Evolutionary conservation across 2,888 invertebrate genomes (phyloP).

Genomic region (Autographa gamma): DNA sequence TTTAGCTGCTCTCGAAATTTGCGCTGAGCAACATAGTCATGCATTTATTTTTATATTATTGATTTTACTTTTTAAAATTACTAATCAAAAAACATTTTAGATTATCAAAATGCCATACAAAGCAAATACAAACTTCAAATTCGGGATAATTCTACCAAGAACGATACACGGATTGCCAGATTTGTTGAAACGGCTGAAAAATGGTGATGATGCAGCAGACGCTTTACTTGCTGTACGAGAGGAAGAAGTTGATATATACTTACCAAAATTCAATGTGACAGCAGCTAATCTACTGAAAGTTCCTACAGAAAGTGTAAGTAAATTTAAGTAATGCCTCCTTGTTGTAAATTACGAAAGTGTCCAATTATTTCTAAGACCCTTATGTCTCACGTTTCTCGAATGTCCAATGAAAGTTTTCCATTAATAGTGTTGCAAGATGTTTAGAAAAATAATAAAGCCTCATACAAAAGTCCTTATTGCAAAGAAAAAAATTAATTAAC

Average conservation of each 20-base stretch:
- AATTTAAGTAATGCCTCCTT: background rate
- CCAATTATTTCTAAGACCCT: no score
- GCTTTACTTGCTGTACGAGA: slow-evolving; percentile 8
- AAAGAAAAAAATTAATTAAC: no score
- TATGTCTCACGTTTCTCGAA: no score
- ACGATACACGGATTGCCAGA: background rate
- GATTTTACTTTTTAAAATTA: background rate
- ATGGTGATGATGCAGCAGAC: background rate
- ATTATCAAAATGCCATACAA: slow-evolving; percentile 30
- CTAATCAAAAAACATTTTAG: slow-evolving; percentile 25
- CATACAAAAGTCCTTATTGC: no score
- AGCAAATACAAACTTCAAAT: background rate
- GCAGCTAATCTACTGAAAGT: slow-evolving; percentile 30
- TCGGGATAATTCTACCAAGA: slow-evolving; percentile 35
- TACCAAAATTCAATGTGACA: slow-evolving; percentile 36
- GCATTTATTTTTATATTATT: no score
- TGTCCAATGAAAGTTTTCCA: background rate
- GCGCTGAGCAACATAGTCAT: no score
- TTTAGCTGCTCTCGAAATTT: no score
- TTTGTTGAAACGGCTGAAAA: slow-evolving; percentile 12
- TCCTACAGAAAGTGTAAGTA: slow-evolving; percentile 26
- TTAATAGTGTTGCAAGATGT: no score
- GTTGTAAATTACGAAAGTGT: no score
- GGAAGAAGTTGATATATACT: slow-evolving; percentile 8
- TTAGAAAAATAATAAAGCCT: no score